Percentiles rank a stretch among this genome's conserved stretches.
Evolutionary conservation across 2,113 vertebrate species (phyloP).

Genomic region (Cinclus cinclus): DNA sequence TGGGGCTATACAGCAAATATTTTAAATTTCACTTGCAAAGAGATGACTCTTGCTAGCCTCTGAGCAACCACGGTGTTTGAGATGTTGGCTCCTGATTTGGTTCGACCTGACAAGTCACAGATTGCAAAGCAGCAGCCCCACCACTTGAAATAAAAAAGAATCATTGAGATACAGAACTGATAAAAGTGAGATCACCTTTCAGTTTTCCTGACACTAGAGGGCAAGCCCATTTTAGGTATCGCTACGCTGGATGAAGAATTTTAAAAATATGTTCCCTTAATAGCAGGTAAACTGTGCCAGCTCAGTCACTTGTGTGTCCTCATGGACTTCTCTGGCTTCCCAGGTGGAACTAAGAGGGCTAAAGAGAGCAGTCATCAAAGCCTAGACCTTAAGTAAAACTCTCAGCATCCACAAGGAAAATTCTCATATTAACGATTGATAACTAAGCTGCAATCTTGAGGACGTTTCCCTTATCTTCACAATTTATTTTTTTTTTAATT

Average conservation of each 20-base stretch:
- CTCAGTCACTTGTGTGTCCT: not conserved
- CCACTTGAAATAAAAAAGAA: constrained; percentile 10
- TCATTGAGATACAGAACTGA: not conserved
- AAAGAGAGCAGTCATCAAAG: not conserved
- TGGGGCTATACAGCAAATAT: not conserved
- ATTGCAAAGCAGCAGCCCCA: constrained; percentile 49
- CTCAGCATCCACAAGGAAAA: not conserved
- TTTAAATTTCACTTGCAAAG: not conserved
- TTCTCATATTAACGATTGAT: not conserved
- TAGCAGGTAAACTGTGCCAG: not conserved
- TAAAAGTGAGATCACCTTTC: constrained; percentile 6
- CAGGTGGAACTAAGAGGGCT: not conserved
- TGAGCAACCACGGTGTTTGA: not conserved
- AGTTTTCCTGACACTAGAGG: constrained; percentile 55
- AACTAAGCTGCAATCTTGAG: not conserved
- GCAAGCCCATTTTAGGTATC: constrained; percentile 46
- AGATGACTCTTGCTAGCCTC: not conserved
- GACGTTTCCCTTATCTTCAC: not conserved
- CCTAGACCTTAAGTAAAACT: not conserved
- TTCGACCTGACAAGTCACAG: not conserved
- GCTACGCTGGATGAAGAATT: not conserved
- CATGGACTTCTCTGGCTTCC: not conserved
- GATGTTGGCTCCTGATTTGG: not conserved
- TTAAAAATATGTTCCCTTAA: not conserved
- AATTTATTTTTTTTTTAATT: not conserved